Percentiles rank a stretch among this genome's conserved stretches.
phyloP scores from a whole-genome alignment of 2,888 invertebrate species.

The Lasioglossum zephyrum region DNA sequence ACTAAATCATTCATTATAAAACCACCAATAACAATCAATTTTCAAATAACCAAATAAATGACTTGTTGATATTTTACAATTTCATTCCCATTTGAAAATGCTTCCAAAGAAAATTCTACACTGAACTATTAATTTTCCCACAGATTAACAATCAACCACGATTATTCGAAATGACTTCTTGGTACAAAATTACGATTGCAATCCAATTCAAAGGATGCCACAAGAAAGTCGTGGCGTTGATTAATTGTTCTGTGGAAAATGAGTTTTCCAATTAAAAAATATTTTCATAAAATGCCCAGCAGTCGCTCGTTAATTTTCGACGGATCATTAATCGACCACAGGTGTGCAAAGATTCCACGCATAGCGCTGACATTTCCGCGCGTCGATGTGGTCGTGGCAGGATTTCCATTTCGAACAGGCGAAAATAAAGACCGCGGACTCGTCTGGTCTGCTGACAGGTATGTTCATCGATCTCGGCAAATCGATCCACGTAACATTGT shows the following conservation, averaged over 20 bases:
- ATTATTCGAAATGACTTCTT: no score
- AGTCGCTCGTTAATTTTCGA: background rate
- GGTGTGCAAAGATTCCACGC: background rate
- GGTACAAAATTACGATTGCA: no score
- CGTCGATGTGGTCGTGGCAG: background rate
- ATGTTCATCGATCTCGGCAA: background rate
- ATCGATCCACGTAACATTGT: constrained; percentile 40
- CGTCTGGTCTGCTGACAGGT: constrained; percentile 18
- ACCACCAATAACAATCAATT: no score
- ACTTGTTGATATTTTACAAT: no score
- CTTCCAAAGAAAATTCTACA: no score
- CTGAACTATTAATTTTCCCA: no score
- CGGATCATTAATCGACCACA: background rate
- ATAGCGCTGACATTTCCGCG: background rate
- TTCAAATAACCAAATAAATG: no score
- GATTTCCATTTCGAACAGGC: background rate
- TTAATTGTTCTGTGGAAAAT: background rate
- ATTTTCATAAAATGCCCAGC: background rate
- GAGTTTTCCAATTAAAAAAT: background rate
- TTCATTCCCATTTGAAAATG: no score
- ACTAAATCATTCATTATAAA: no score
- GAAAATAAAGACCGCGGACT: constrained; percentile 10
- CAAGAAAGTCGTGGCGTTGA: no score
- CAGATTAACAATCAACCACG: no score
- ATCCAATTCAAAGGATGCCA: no score